Evolutionary conservation across 92 coral and sea anemone genomes (phyloP).

Genomic region (Siderastrea siderea): DNA sequence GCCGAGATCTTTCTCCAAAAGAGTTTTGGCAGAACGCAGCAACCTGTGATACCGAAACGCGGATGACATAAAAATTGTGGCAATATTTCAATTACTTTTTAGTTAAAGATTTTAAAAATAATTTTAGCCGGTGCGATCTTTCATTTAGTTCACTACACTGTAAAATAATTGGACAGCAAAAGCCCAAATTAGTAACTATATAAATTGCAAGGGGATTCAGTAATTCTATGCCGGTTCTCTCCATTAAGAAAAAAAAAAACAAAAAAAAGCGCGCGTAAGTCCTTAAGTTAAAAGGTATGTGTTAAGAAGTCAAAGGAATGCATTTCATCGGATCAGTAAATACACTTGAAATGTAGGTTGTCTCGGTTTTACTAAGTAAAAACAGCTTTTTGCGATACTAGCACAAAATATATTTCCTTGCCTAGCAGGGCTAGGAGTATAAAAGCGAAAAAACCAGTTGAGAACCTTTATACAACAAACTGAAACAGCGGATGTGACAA

Average conservation of each 20-base stretch:
- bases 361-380: neutral
- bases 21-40: slow-evolving; percentile 92
- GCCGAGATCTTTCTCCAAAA: slow-evolving; percentile 92
- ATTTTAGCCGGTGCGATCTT: neutral
- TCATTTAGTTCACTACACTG: neutral
- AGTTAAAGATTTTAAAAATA: no score
- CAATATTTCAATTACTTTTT: neutral
- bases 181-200: no score
- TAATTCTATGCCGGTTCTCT: no score
- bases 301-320: neutral
- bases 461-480: neutral
- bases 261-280: no score
- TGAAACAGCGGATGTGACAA: neutral
- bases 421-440: no score
- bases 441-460: neutral
- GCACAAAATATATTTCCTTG: no score
- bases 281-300: no score
- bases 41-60: slow-evolving; percentile 67
- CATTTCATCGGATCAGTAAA: neutral
- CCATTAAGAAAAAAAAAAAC: no score
- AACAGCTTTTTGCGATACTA: no score
- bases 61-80: neutral
- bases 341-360: neutral
- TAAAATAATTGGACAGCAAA: no score
- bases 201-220: no score